Conservation (phyloP, 2,797 vertebrate species). For the Gephyroberyx darwinii region DNA sequence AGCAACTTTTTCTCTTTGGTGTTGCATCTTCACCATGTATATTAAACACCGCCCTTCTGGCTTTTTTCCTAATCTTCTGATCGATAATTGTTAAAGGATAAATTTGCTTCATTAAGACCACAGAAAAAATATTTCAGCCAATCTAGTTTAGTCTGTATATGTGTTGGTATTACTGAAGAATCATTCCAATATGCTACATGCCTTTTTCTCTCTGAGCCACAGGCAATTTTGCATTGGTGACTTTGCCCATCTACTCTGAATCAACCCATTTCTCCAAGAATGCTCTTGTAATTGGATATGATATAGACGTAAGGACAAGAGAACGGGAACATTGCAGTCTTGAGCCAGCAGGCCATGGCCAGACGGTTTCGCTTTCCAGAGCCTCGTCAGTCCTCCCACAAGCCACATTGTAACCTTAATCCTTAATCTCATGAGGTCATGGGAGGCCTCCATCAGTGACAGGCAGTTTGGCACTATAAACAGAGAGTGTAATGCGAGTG, state of each 20-base stretch:
- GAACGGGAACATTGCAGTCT: slow-evolving; percentile 15
- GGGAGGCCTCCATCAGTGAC: slow-evolving; percentile 48
- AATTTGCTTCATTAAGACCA: too few species aligned
- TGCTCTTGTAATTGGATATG: slow-evolving; percentile 10
- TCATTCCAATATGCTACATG: background rate
- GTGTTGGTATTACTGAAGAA: background rate
- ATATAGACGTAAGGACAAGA: slow-evolving; percentile 6
- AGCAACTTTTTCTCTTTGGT: too few species aligned
- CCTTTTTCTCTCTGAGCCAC: background rate
- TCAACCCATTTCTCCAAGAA: background rate
- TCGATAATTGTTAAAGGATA: too few species aligned
- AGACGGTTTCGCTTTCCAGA: slow-evolving; percentile 30
- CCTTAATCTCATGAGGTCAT: slow-evolving; percentile 56
- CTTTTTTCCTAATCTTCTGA: too few species aligned
- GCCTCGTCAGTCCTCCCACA: slow-evolving; percentile 27
- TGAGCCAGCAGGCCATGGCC: slow-evolving; percentile 15
- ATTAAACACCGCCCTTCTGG: too few species aligned
- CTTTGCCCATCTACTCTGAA: slow-evolving; percentile 11
- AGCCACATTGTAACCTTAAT: slow-evolving; percentile 41
- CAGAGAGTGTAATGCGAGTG: slow-evolving; percentile 38
- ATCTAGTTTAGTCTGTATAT: too few species aligned
- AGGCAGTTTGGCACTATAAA: slow-evolving; percentile 49
- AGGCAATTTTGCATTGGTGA: slow-evolving; percentile 3
- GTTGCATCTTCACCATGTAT: too few species aligned
- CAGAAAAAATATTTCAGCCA: too few species aligned